Conservation (phyloP, 2,888 invertebrate species). For the Lamellibrachia satsuma region DNA sequence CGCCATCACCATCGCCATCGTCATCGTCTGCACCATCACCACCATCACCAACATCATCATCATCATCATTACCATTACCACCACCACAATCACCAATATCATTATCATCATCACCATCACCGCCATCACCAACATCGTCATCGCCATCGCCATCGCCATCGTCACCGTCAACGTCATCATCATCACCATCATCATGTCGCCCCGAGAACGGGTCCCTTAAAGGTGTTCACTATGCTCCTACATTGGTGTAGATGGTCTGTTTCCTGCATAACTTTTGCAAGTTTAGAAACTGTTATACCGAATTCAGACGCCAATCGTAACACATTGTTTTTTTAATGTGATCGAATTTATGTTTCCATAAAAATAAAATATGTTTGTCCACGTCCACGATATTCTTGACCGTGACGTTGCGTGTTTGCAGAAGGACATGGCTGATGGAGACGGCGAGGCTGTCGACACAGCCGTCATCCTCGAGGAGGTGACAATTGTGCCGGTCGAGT, state of each 20-base stretch:
- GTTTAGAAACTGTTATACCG: no score
- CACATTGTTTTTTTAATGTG: background rate
- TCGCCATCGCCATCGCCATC: background rate
- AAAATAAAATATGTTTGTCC: background rate
- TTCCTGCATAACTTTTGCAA: no score
- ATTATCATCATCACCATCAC: conserved; percentile 3
- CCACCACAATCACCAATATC: background rate
- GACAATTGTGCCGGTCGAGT: background rate
- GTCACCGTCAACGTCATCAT: no score
- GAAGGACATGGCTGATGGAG: background rate
- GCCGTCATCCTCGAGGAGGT: conserved; percentile 4
- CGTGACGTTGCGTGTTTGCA: background rate
- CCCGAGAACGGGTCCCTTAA: no score
- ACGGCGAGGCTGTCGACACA: background rate
- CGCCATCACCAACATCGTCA: background rate
- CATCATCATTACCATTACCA: background rate
- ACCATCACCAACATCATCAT: background rate
- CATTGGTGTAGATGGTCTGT: no score
- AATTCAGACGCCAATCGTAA: no score
- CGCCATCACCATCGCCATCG: background rate
- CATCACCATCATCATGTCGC: background rate
- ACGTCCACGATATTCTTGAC: background rate
- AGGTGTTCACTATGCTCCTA: no score
- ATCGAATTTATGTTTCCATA: background rate
- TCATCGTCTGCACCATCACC: background rate